Evolutionary conservation across 1,140 invertebrate species (phyloP), one percentile per base, ranked within the genome.

Genomic region (Drosophila willistoni): DNA sequence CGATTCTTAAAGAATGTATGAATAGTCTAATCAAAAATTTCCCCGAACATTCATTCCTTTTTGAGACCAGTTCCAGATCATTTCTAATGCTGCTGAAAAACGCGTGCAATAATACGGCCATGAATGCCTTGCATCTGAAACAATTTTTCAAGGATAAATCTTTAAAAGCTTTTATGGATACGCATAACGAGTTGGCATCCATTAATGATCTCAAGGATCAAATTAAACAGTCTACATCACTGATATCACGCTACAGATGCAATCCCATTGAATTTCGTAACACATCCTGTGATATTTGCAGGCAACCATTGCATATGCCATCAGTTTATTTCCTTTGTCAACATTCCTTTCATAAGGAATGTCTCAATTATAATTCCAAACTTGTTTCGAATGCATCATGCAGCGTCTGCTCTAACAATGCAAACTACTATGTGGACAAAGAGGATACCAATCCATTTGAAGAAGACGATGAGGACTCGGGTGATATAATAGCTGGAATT

Each of bases 211-310:
- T 83, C 3, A 77, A 74, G 2, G 22, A 57, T 13, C 54, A 57
- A 44, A 71, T 84, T 4, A 51, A 42, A 7, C 70, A 47, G 54
- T 13, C 7, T 14, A 68, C n/a, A n/a, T 47, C 12, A 9, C 19
- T 66, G 7, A 33, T 84, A 17, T 68, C 59, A 1, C 59, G 68
- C 14, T 89, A 71, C 44, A 65, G 56, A 19, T 56, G 56, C 7
- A 89, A 78, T 67, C 77, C 84, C 39, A 89, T 89, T 12, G 84
- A 89, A 39, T 89, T 84, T 57, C 84, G 84, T 0, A 83, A 89
- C 59, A 82, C 62, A n/a, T 33, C 25, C 56, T 89, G 84, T 64
- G 84, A 81, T 62, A 75, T 71, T 4, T 89, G 84, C 39, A 64
- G 62, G 10, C 77, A 89, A 56, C 51, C 54, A 1, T 75, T 89